phyloP scores from a whole-genome alignment of 1,140 invertebrate genomes.

The Cyclina sinensis region DNA sequence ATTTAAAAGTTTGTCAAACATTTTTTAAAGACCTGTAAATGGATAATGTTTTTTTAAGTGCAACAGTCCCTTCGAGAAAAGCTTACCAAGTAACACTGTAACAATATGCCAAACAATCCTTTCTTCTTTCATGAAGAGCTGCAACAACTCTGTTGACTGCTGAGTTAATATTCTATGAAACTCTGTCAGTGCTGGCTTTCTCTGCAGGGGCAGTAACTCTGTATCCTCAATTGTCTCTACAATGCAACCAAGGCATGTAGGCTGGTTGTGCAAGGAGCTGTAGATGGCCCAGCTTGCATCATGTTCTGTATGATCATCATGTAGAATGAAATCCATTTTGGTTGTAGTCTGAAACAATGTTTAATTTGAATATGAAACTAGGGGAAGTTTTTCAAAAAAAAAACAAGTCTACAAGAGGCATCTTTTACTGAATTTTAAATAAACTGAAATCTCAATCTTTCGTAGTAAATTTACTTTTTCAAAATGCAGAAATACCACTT shows the following conservation, averaged over 20 bases:
- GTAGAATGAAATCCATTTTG: conserved; percentile 36
- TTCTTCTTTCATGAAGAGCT: conserved; percentile 53
- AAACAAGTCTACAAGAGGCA: no score
- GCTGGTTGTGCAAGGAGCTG: conserved; percentile 3
- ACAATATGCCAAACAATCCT: conserved; percentile 61
- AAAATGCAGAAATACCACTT: no score
- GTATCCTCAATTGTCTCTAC: conserved; percentile 53
- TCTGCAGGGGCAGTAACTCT: conserved; percentile 45
- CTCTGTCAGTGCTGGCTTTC: conserved; percentile 57
- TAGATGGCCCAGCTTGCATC: conserved; percentile 41
- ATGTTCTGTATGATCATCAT: conserved; percentile 26
- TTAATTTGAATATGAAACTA: no score
- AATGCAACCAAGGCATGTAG: conserved; percentile 54
- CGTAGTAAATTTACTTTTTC: no score
- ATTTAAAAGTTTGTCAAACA: no score
- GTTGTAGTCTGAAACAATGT: neutral
- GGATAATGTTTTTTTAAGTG: no score
- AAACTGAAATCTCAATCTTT: no score
- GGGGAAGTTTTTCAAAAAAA: no score
- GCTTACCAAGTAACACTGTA: conserved; percentile 39
- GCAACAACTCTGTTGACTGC: conserved; percentile 31
- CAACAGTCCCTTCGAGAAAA: no score
- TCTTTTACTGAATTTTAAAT: no score
- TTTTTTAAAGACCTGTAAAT: no score
- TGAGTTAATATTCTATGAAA: conserved; percentile 41